Evolutionary conservation across 2,888 invertebrate species (phyloP), one percentile per base, ranked within the genome.

Genomic region (Pachliopta kotzebuea): DNA sequence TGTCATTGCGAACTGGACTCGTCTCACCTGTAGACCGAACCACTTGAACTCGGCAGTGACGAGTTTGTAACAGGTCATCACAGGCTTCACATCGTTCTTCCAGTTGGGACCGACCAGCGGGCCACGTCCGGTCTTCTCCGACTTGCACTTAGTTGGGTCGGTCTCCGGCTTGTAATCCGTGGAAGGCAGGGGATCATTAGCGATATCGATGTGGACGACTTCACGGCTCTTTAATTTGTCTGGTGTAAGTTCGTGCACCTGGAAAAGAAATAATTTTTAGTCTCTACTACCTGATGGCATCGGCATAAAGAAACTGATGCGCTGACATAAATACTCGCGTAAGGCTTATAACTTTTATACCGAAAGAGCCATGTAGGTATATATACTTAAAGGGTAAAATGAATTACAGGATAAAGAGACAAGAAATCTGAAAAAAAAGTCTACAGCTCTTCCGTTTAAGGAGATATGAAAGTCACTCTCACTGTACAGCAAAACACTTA

Each of bases 61-160:
- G 73, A 99, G 93, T 90, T 99, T 99, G 90, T 99, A 99, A 85
- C 98, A 98, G 60, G 98, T 98, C 99, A 99, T 99, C 68, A 98
- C 96, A 21, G 98, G 98, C 62, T 95, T 91, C 56, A 94, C 94
- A 52, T 93, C 93, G 65, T 94, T 93, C 88, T 95, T 95, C 98
- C 98, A 98, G 71, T 95, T 94, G 72, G 94, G 92, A 0, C 95
- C 95, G 68, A 92, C 86, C 64, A 99, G 93, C 50, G 98, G 99
- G 11, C 99, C 99, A 77, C 99, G 94, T 20, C 97, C 97, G 20
- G 99, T 98, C 93, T 99, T 99, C 77, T 90, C 87, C 59, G 98
- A 99, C 85, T 96, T 95, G 89, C 97, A 98, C 84, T 95, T 96
- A 56, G 93, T 93, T 37, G 92, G 92, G 73, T 92, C 92, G 18